Evolutionary conservation across 2,797 vertebrate species (phyloP), one percentile per base, ranked within the genome.

Genomic region (Mormyrops attenuatus): DNA sequence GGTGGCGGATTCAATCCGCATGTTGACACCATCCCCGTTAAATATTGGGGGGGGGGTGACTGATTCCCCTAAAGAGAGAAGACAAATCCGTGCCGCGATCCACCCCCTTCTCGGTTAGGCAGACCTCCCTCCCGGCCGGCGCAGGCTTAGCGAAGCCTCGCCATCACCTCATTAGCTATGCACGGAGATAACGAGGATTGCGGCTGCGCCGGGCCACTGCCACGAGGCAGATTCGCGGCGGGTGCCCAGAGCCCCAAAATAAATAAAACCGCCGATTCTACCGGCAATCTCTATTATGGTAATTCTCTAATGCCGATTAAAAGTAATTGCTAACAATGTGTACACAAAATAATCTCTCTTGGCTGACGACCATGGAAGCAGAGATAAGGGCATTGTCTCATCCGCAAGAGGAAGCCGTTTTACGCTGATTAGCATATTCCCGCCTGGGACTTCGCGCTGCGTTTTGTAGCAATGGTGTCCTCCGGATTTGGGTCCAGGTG

Each of bases 281-380:
- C 94, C 92, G 94, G 94, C 95, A 95, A 93, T 95, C 94, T 92
- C 92, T 92, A 95, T 94, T 95, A 96, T 96, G 96, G 93, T 95
- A 95, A 96, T 96, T 95, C 88, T 89, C 93, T 94, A 95, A 95
- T 95, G 94, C 94, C 94, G 95, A 96, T 96, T 96, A 96, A 94
- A 94, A 95, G 94, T 94, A 95, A 95, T 95, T 96, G 95, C 94
- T 93, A 93, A 95, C 94, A 94, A 92, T 94, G 95, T 95, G 94
- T 95, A 94, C 94, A 94, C 94, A 94, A 92, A 93, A 94, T 94
- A 95, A 95, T 96, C 93, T 94, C 93, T 92, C 92, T 94, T 91
- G 92, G 93, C 93, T 92, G 93, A 94, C 94, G 93, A 94, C 93
- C 91, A 93, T 90, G 88, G 88, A 86, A 90, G 84, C 90, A 91